Evolutionary conservation across 1,140 invertebrate genomes (phyloP), one percentile per base, ranked within the genome.

Genomic region (Drosophila virilis): DNA sequence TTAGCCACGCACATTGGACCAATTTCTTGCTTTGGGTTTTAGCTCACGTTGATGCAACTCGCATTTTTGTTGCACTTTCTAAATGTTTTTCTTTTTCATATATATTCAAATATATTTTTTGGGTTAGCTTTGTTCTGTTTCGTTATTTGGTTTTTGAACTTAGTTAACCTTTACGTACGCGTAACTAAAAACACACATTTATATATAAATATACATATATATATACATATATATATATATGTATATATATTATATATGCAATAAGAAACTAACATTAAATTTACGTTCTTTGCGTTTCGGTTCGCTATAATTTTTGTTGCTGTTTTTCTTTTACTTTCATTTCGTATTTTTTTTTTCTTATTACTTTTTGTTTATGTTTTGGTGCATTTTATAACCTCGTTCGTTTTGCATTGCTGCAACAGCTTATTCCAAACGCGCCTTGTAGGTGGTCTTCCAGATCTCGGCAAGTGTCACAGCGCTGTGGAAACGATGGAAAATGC

Each of bases 401-500:
- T 15, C 13, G 13, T 38, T 6, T 9, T 59, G 42, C 33, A 33
- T 33, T 42, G 38, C 8, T 13, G 37, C 9, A 12, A 55, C 70
- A 37, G 42, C 94, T 94, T 96, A 97, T 93, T 97, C 96, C 90
- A 97, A 93, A 74, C 96, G 95, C 71, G 97, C 96, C 94, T 98
- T 98, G 94, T 99, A 99, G 91, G 97, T 98, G 77, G 98, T 98
- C 93, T 98, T 98, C 98, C 98, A 99, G 69, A 99, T 98, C 93
- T 99, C 98, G 75, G 98, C 98, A 71, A 99, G 95, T 93, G 98
- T 98, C 28, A 99, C 97, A 17, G 97, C 97, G 37, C 98, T 98
- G 93, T 99, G 98, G 95, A 99, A 99, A 74, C 97, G 96, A 93
- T 98, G 97, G 95, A 99, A 99, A 92, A 99, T 99, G 94, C 97